These are phyloP conservation scores for Crypturellus undulatus DNA, from an alignment of 2,113 vertebrate genomes.

Conservation along the genomic window DNA sequence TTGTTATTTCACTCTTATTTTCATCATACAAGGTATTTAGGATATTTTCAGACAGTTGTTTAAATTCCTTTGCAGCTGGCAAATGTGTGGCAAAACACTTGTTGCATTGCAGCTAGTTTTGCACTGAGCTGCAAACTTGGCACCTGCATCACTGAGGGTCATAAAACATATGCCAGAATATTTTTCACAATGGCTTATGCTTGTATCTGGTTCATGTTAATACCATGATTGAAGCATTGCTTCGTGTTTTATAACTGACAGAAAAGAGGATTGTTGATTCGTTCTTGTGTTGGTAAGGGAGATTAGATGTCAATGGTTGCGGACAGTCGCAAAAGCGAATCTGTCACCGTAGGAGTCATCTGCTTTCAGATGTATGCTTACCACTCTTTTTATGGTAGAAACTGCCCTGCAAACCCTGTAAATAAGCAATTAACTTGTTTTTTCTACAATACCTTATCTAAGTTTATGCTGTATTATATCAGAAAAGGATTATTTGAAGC, in stretches of 20 bases:
- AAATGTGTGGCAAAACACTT: background rate
- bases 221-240: background rate
- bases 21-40: background rate
- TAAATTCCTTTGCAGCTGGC: background rate
- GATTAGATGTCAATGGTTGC: background rate
- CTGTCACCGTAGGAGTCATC: fast-evolving
- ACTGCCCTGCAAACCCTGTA: background rate
- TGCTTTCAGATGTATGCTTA: background rate
- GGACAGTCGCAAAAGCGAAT: background rate
- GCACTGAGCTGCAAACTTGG: background rate
- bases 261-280: background rate
- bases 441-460: background rate
- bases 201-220: background rate
- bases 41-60: background rate
- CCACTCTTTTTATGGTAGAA: background rate
- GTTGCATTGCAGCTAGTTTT: background rate
- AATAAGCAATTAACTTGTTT: background rate
- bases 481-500: background rate
- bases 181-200: background rate
- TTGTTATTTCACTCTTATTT: background rate
- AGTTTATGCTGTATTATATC: background rate
- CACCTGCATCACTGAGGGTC: background rate
- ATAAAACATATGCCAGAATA: background rate
- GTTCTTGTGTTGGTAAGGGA: background rate
- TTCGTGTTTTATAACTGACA: background rate